These are phyloP conservation scores for Chondrosia reniformis DNA, from an alignment of 37 sponge, comb jelly and placozoan species.

Conservation along the genomic window DNA sequence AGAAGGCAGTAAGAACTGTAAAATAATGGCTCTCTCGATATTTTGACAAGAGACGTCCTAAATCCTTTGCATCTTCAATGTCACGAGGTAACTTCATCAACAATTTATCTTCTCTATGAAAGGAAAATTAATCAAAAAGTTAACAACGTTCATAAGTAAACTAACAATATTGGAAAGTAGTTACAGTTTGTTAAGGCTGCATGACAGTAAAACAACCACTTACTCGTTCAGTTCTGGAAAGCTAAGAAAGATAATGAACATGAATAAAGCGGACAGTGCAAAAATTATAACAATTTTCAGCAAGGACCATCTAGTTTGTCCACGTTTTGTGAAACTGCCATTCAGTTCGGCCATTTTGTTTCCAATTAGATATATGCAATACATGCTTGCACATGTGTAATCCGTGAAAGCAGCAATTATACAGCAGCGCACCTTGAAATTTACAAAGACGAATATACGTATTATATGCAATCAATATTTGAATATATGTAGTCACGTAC, in stretches of 20 bases:
- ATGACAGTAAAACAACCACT: conserved; percentile 18
- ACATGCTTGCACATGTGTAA: too few relatives aligned
- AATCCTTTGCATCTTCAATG: conserved; percentile 85
- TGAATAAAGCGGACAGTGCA: conserved; percentile 16
- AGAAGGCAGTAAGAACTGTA: conserved; percentile 57
- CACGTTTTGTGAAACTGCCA: too few relatives aligned
- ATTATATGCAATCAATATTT: too few relatives aligned
- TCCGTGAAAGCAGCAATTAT: too few relatives aligned
- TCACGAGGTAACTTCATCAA: conserved; percentile 51
- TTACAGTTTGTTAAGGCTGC: neutral
- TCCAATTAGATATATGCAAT: too few relatives aligned
- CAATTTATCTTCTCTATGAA: conserved; percentile 32
- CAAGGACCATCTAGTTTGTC: conserved; percentile 12
- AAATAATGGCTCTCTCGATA: conserved; percentile 84
- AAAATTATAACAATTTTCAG: conserved; percentile 32
- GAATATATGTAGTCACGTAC: too few relatives aligned
- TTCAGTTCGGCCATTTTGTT: too few relatives aligned
- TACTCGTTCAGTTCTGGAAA: conserved; percentile 68
- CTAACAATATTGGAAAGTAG: neutral
- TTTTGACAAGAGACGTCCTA: conserved; percentile 83
- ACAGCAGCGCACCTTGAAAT: too few relatives aligned
- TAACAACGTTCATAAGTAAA: neutral
- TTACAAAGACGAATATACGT: too few relatives aligned
- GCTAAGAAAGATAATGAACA: conserved; percentile 56
- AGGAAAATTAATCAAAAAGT: neutral